These are phyloP conservation scores for Tridacna gigas DNA, from an alignment of 2,888 invertebrate species.

Conservation along the genomic window DNA sequence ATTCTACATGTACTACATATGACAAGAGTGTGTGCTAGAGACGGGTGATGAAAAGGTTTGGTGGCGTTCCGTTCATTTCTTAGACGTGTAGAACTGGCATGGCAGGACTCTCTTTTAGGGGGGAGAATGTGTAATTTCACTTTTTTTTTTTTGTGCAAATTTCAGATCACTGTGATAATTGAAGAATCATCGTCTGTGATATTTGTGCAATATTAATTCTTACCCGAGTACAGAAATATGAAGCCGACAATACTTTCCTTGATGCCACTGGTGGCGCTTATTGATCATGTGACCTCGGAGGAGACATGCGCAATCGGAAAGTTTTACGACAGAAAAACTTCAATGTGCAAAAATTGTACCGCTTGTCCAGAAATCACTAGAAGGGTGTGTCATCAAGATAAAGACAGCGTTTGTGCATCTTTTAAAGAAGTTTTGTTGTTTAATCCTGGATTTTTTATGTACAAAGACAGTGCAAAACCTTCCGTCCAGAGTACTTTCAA, in stretches of 20 bases:
- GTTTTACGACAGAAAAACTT: not conserved
- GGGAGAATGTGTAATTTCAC: too few relatives aligned
- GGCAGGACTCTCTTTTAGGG: too few relatives aligned
- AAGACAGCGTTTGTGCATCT: not conserved
- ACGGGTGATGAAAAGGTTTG: too few relatives aligned
- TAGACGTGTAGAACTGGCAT: too few relatives aligned
- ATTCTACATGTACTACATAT: too few relatives aligned
- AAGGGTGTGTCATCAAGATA: not conserved
- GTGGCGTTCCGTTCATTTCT: too few relatives aligned
- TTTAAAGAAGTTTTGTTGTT: not conserved
- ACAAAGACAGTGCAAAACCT: too few relatives aligned
- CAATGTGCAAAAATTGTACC: conserved; percentile 3
- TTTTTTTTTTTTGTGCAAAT: too few relatives aligned
- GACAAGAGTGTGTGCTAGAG: too few relatives aligned
- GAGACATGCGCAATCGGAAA: not conserved
- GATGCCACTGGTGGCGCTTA: not conserved
- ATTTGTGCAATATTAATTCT: not conserved
- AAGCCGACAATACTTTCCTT: not conserved
- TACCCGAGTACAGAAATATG: not conserved
- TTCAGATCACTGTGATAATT: not conserved
- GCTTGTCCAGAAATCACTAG: conserved; percentile 9
- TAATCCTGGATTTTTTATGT: not conserved
- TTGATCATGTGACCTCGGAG: not conserved
- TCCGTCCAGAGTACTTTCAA: too few relatives aligned
- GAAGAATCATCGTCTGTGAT: not conserved